phyloP scores from a whole-genome alignment of 2,888 invertebrate species.

The Lycocerus yunnanus region DNA sequence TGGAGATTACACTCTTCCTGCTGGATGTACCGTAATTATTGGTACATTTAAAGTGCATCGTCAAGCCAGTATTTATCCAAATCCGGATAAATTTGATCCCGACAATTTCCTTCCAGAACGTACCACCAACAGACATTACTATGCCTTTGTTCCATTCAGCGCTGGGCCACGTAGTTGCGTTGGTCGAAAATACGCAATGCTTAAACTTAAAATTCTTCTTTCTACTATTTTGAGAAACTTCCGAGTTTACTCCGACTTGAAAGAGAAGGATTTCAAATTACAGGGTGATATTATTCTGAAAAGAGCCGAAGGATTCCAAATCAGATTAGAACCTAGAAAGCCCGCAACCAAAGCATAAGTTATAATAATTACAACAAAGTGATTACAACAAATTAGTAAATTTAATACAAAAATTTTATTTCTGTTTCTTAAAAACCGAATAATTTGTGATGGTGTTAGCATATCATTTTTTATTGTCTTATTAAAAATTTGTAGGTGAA shows the following conservation, averaged over 20 bases:
- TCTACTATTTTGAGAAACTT: slow-evolving; percentile 74
- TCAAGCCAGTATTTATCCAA: slow-evolving; percentile 66
- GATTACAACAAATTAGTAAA: not conserved
- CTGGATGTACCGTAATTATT: slow-evolving; percentile 71
- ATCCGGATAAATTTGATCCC: slow-evolving; percentile 74
- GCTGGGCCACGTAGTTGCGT: slow-evolving; percentile 82
- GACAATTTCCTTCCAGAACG: slow-evolving; percentile 81
- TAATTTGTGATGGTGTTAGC: not conserved
- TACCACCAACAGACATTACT: slow-evolving; percentile 75
- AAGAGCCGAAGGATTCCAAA: slow-evolving; percentile 73
- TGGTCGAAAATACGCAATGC: slow-evolving; percentile 80
- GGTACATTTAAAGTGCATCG: slow-evolving; percentile 72
- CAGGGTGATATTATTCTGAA: slow-evolving; percentile 77
- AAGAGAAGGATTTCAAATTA: slow-evolving; percentile 70
- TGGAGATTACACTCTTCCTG: slow-evolving; percentile 68
- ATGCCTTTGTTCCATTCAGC: slow-evolving; percentile 79
- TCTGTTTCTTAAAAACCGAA: not conserved
- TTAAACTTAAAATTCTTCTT: slow-evolving; percentile 75
- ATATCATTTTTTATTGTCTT: not conserved
- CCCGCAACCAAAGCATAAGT: not conserved
- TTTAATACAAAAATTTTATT: not conserved
- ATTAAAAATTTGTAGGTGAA: not conserved
- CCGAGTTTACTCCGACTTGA: slow-evolving; percentile 65
- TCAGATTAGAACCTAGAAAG: slow-evolving; percentile 69
- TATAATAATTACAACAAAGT: too few relatives aligned